phyloP scores from a whole-genome alignment of 2,888 invertebrate species.

The Drosophila pseudotakahashii region DNA sequence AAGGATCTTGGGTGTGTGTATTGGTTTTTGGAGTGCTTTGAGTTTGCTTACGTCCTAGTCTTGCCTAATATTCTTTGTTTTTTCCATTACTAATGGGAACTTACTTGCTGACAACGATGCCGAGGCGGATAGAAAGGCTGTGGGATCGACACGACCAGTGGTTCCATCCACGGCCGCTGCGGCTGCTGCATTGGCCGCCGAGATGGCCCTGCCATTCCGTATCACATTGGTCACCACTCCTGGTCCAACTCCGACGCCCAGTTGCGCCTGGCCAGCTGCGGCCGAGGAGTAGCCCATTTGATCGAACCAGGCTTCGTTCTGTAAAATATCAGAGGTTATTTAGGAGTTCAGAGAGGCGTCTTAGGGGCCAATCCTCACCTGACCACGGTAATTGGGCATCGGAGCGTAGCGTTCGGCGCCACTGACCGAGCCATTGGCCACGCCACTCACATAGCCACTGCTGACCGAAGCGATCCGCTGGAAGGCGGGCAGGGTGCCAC shows the following conservation, averaged over 20 bases:
- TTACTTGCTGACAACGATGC: slow-evolving; percentile 90
- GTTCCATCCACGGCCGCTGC: slow-evolving; percentile 56
- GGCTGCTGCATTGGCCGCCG: slow-evolving; percentile 65
- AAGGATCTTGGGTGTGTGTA: slow-evolving; percentile 5
- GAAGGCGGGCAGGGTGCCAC: slow-evolving; percentile 82
- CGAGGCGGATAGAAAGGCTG: slow-evolving; percentile 86
- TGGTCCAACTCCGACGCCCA: slow-evolving; percentile 46
- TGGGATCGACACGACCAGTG: slow-evolving; percentile 51
- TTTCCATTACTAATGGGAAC: slow-evolving; percentile 72
- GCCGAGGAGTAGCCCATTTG: slow-evolving; percentile 80
- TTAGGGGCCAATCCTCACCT: slow-evolving; percentile 59
- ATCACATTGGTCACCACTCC: slow-evolving; percentile 77
- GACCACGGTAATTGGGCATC: slow-evolving; percentile 81
- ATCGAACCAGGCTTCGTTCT: slow-evolving; percentile 83
- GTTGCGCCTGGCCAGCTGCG: slow-evolving; percentile 63
- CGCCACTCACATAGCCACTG: slow-evolving; percentile 62
- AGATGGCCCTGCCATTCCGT: slow-evolving; percentile 76
- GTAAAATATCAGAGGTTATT: slow-evolving; percentile 13
- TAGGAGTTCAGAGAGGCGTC: not conserved
- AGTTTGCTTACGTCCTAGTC: slow-evolving; percentile 8
- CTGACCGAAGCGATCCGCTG: slow-evolving; percentile 77
- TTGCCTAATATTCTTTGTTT: not conserved
- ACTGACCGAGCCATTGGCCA: slow-evolving; percentile 64
- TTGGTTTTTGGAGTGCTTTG: not conserved
- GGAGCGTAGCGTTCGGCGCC: slow-evolving; percentile 79